Evolutionary conservation across 92 coral and sea anemone genomes (phyloP).

Genomic region (Hydrozoanthus gracilis): DNA sequence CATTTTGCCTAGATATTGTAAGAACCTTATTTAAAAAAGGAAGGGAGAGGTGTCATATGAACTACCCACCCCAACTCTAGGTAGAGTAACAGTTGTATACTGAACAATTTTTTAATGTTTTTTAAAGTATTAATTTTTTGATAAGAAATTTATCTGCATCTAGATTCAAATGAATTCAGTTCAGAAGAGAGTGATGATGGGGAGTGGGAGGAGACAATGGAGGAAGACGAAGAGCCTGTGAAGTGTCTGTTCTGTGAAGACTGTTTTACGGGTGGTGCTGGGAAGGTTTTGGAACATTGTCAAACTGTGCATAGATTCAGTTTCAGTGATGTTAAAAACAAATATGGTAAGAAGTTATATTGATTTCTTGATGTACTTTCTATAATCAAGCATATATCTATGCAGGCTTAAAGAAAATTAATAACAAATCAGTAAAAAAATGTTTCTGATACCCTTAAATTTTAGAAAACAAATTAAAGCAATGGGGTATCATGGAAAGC

Average conservation of each 20-base stretch:
- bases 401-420: too few relatives aligned
- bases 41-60: too few relatives aligned
- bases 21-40: too few relatives aligned
- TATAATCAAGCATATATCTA: too few relatives aligned
- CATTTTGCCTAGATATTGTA: too few relatives aligned
- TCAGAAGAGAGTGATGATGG: conserved; percentile 91
- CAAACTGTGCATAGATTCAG: conserved; percentile 69
- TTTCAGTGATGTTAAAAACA: conserved; percentile 56
- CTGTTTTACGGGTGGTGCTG: conserved; percentile 62
- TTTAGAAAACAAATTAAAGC: too few relatives aligned
- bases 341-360: conserved; percentile 64
- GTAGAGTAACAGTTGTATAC: too few relatives aligned
- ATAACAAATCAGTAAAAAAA: too few relatives aligned
- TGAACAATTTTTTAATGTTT: background rate
- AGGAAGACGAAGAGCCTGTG: conserved; percentile 60
- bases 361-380: background rate
- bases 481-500: too few relatives aligned
- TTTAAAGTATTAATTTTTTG: background rate
- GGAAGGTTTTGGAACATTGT: conserved; percentile 76
- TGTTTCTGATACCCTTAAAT: too few relatives aligned
- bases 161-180: conserved; percentile 38
- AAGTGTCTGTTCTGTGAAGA: conserved; percentile 85
- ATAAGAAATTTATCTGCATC: background rate
- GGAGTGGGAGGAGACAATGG: conserved; percentile 80
- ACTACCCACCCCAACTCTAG: too few relatives aligned